A percentile compares a stretch with the other conserved stretches of the same genome.
Evolutionary conservation across 2,888 invertebrate species (phyloP).

Genomic region (Cantharis lateralis): DNA sequence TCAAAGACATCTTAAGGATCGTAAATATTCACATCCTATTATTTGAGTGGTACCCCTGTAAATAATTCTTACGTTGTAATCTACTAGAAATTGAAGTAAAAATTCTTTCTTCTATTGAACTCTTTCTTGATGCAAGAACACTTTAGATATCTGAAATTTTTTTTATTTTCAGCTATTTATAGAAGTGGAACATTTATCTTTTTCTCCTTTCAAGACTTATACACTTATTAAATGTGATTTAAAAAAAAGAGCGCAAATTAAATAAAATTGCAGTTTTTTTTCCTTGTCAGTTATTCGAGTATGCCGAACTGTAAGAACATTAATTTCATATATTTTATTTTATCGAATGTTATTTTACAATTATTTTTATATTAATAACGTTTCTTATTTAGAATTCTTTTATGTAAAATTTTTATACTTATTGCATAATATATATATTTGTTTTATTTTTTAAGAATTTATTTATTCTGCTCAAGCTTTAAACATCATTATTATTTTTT

Average conservation of each 20-base stretch:
- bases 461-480: not conserved
- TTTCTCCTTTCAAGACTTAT: not conserved
- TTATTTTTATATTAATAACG: not conserved
- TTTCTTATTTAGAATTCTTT: not conserved
- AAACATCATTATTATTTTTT: not conserved
- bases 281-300: constrained; percentile 50
- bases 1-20: too few species aligned
- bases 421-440: not conserved
- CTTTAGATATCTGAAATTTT: not conserved
- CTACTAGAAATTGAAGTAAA: not conserved
- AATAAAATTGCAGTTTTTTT: not conserved
- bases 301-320: constrained; percentile 49
- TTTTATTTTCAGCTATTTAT: not conserved
- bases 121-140: not conserved
- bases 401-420: not conserved
- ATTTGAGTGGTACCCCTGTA: too few species aligned
- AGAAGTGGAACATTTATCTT: not conserved
- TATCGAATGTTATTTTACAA: constrained; percentile 24
- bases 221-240: not conserved
- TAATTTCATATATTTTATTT: constrained; percentile 15
- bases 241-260: not conserved
- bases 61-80: too few species aligned
- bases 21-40: too few species aligned
- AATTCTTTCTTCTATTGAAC: not conserved
- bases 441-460: not conserved